phyloP scores from a whole-genome alignment of 2,888 invertebrate species.

The Drosophila helvetica region DNA sequence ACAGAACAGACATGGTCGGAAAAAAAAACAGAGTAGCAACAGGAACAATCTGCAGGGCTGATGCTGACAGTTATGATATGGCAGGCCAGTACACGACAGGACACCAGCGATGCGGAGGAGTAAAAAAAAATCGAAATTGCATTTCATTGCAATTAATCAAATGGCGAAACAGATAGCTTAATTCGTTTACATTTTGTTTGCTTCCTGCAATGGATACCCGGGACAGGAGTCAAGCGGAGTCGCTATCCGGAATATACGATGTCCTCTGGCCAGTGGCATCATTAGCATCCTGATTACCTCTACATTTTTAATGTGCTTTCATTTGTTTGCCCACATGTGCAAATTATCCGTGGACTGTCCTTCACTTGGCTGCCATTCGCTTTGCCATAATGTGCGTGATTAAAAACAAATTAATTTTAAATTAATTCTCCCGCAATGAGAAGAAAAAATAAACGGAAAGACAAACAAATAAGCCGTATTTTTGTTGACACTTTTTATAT shows the following conservation, averaged over 20 bases:
- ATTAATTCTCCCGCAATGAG: constrained; percentile 54
- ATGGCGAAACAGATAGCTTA: constrained; percentile 53
- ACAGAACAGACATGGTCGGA: not conserved
- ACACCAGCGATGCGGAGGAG: not conserved
- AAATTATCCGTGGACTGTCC: constrained; percentile 39
- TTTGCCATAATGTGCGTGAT: constrained; percentile 40
- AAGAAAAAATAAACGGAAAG: constrained; percentile 4
- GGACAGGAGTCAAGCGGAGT: constrained; percentile 7
- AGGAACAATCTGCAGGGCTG: constrained; percentile 45
- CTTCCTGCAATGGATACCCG: constrained; percentile 13
- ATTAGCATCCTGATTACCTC: constrained; percentile 51
- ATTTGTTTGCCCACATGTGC: constrained; percentile 58
- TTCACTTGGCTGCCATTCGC: constrained; percentile 1
- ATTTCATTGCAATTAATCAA: constrained; percentile 68
- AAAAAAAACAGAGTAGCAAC: constrained; percentile 21
- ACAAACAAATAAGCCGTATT: not conserved
- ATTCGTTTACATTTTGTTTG: constrained; percentile 47
- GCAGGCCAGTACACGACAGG: constrained; percentile 13
- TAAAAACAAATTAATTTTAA: constrained; percentile 66
- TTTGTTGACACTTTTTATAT: not conserved
- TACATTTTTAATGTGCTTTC: constrained; percentile 57
- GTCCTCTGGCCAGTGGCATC: constrained; percentile 15
- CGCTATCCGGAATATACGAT: not conserved
- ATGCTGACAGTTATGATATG: constrained; percentile 53
- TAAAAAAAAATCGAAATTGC: constrained; percentile 38